These are phyloP conservation scores for Herminia tarsipennalis DNA, from an alignment of 2,888 invertebrate genomes.

Conservation along the genomic window DNA sequence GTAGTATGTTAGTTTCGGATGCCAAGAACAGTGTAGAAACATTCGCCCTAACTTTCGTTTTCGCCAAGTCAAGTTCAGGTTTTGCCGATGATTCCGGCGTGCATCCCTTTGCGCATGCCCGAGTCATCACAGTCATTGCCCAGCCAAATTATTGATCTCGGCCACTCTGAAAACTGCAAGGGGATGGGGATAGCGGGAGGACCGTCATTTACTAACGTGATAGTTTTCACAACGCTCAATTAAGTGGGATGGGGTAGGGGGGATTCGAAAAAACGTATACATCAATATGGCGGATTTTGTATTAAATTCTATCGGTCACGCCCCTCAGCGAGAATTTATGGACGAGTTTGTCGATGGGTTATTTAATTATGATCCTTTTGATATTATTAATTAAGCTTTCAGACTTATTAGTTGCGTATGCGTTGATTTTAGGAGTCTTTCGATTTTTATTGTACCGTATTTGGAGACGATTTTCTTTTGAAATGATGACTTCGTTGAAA, in stretches of 20 bases:
- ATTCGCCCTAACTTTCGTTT: constrained; percentile 82
- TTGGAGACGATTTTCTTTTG: neutral
- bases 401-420: constrained; percentile 8
- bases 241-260: constrained; percentile 71
- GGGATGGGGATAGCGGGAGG: constrained; percentile 55
- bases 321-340: constrained; percentile 67
- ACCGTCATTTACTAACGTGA: constrained; percentile 80
- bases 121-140: constrained; percentile 85
- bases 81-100: constrained; percentile 75
- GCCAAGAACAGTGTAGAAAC: constrained; percentile 82
- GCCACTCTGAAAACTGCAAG: constrained; percentile 82
- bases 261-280: constrained; percentile 70
- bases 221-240: constrained; percentile 85
- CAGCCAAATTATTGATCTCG: constrained; percentile 84
- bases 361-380: constrained; percentile 53
- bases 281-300: constrained; percentile 80
- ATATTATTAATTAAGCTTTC: constrained; percentile 25
- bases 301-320: constrained; percentile 81
- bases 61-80: constrained; percentile 85
- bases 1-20: constrained; percentile 50
- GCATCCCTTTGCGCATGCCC: constrained; percentile 71
- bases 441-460: neutral
- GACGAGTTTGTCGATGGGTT: constrained; percentile 60
- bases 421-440: neutral
- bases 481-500: no score